phyloP scores from a whole-genome alignment of 2,888 invertebrate genomes.

The Heliconius aoede region DNA sequence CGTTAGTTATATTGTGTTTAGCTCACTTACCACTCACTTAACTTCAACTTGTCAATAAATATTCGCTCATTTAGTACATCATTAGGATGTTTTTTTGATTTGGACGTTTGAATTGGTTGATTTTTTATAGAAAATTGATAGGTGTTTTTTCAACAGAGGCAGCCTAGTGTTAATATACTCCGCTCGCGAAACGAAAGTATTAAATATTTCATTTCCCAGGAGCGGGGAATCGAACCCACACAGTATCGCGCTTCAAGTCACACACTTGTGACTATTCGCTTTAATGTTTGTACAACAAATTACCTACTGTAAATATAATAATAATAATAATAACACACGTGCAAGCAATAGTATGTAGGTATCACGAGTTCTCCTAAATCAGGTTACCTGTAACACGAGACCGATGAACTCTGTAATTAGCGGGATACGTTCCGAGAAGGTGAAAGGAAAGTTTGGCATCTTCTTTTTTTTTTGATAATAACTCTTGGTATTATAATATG shows the following conservation, averaged over 20 bases:
- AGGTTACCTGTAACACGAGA: conserved; percentile 59
- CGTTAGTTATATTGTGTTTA: neutral
- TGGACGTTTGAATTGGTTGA: neutral
- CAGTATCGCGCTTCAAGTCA: too few species aligned
- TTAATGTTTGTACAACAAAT: neutral
- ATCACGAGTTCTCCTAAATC: conserved; percentile 51
- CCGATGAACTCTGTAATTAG: conserved; percentile 69
- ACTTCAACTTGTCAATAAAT: neutral
- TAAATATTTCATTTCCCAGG: too few species aligned
- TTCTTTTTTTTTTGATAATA: conserved; percentile 66
- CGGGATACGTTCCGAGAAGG: conserved; percentile 65
- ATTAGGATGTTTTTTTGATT: neutral
- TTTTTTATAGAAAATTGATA: neutral
- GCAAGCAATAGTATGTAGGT: conserved; percentile 43
- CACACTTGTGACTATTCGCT: too few species aligned
- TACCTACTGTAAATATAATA: conserved; percentile 25
- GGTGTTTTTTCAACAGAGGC: too few species aligned
- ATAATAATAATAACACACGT: conserved; percentile 29
- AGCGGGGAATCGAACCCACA: too few species aligned
- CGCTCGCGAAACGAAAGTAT: too few species aligned
- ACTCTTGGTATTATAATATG: conserved; percentile 68
- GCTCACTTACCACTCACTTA: neutral
- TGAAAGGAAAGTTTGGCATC: conserved; percentile 69
- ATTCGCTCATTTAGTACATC: neutral
- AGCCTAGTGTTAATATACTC: too few species aligned